Evolutionary conservation across 2,888 invertebrate species (phyloP).

Genomic region (Thelaira solivaga): DNA sequence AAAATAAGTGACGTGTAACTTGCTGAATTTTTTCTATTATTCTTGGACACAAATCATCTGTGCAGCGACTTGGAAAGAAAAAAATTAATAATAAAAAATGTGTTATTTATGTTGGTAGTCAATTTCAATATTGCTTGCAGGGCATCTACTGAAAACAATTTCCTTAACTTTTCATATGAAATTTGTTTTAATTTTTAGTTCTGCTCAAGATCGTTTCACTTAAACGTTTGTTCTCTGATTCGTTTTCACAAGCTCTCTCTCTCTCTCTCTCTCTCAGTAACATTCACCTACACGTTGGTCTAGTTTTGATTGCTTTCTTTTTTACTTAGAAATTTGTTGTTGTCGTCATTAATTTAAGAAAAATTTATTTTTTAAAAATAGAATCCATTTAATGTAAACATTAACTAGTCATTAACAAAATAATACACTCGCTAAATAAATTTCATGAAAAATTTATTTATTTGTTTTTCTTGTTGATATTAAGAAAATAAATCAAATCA

Average conservation of each 20-base stretch:
- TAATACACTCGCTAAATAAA: not conserved
- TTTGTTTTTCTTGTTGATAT: not conserved
- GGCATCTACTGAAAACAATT: no score
- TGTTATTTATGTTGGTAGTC: no score
- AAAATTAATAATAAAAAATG: no score
- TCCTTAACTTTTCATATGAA: not conserved
- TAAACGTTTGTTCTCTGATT: conserved; percentile 18
- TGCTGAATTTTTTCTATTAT: no score
- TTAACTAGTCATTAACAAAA: conserved; percentile 27
- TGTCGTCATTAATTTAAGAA: conserved; percentile 21
- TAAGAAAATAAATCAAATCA: not conserved
- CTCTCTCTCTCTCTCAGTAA: not conserved
- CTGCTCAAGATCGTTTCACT: conserved; percentile 12
- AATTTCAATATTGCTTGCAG: no score
- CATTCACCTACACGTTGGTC: conserved; percentile 57
- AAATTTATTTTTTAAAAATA: conserved; percentile 33
- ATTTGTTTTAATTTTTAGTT: not conserved
- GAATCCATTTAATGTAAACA: conserved; percentile 51
- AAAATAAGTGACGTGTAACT: no score
- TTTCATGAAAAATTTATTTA: not conserved
- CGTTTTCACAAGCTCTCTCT: no score
- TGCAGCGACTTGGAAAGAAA: no score
- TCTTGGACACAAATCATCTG: no score
- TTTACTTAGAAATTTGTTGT: not conserved
- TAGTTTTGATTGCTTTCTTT: conserved; percentile 14